Evolutionary conservation across 2,113 vertebrate species (phyloP).

Genomic region (Hystrix brachyura): DNA sequence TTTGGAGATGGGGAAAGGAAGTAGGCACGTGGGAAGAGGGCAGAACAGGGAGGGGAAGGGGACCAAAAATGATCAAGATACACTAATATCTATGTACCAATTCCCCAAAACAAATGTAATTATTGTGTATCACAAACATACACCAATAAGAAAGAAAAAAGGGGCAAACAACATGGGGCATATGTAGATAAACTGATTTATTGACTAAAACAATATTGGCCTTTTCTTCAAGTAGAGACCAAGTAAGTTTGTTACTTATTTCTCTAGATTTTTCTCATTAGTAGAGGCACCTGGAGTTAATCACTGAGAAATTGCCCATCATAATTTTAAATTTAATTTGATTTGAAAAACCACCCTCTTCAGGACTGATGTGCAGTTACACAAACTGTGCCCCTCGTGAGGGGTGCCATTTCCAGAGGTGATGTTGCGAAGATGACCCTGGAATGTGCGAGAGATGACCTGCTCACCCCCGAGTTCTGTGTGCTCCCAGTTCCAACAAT

Average conservation of each 20-base stretch:
- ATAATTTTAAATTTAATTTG: conserved; percentile 15
- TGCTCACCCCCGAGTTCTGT: background rate
- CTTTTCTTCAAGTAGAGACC: conserved; percentile 15
- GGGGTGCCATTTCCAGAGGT: background rate
- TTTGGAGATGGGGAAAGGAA: too few species aligned
- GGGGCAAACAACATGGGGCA: background rate
- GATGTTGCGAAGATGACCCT: background rate
- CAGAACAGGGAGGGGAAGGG: too few species aligned
- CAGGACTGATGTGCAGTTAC: background rate
- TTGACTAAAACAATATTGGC: background rate
- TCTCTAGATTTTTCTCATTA: conserved; percentile 27
- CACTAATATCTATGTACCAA: too few species aligned
- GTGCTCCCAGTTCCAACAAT: background rate
- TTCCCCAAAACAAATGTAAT: too few species aligned
- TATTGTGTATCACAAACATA: too few species aligned
- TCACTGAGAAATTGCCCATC: background rate
- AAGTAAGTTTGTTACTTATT: conserved; percentile 8
- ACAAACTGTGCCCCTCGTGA: background rate
- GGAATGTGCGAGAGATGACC: background rate
- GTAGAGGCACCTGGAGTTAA: background rate
- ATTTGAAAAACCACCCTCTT: background rate
- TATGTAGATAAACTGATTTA: background rate
- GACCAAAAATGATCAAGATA: too few species aligned
- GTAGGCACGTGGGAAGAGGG: too few species aligned
- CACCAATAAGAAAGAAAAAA: background rate